Evolutionary conservation across 2,113 vertebrate genomes (phyloP), one percentile per base, ranked within the genome.

Genomic region (Spea bombifrons): DNA sequence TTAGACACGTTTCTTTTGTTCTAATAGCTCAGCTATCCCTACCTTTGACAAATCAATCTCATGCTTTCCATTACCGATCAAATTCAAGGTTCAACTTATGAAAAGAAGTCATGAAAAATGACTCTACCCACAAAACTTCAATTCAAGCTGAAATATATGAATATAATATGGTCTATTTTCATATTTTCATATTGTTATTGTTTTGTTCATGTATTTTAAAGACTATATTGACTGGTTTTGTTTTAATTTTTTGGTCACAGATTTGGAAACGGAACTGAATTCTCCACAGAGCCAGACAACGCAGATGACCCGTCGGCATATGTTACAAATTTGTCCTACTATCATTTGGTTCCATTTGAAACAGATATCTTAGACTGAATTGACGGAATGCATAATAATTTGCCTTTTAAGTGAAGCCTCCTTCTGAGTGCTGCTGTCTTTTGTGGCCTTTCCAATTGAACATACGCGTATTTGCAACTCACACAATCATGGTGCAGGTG

Each of bases 281-380:
- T 94, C 84, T 77, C 94, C 67, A 83, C 92, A 48, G 96, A 97
- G 66, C 73, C 91, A 47, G 94, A 94, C 4, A 89, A 90, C 15
- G 90, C 86, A 0, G 94, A 95, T 43, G 95, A 98, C 69, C 91
- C 96, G 3, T 91, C 93, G 17, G 94, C 95, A 10, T 99, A 98
- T 15, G 96, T 96, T 88, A 98, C 96, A 87, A 99, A 99, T 85
- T 87, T 98, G 81, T 98, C 96, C 13, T 98, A 98, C 85, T 99
- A 99, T 87, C 97, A 98, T 71, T 90, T 98, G 83, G 96, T 97
- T 74, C 96, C 96, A 0, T 98, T 99, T 73, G 96, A 99, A 88
- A 98, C 96, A 0, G 97, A 99, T 84, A 98, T 98, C 87, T 88
- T 97, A 91, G 97, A 98, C 88, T 99, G 91, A 97, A 81, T 67